A percentile compares a stretch with the other conserved stretches of the same genome.
These are phyloP conservation scores for Epirrhoe tristata DNA, from an alignment of 2,888 invertebrate genomes.

Conservation along the genomic window DNA sequence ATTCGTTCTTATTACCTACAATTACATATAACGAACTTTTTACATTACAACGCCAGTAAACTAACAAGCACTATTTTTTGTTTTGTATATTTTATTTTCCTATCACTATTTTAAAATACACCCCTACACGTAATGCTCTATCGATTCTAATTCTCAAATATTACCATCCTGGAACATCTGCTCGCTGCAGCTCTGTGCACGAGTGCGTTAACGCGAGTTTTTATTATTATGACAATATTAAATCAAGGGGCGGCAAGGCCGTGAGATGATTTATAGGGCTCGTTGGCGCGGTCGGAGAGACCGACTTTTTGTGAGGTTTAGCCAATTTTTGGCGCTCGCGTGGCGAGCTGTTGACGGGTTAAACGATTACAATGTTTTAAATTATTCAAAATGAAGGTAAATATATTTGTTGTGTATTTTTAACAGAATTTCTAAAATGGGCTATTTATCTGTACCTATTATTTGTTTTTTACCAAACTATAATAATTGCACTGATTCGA, in stretches of 20 bases:
- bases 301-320: slow-evolving; percentile 39
- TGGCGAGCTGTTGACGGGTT: slow-evolving; percentile 30
- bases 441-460: too few species aligned
- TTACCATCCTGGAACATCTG: slow-evolving; percentile 41
- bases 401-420: too few species aligned
- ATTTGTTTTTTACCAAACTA: too few species aligned
- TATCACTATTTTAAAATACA: not conserved
- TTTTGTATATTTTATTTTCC: not conserved
- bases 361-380: slow-evolving; percentile 12
- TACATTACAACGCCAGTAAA: too few species aligned
- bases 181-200: slow-evolving; percentile 39
- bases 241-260: slow-evolving; percentile 68
- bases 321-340: slow-evolving; percentile 34
- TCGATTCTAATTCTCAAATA: slow-evolving; percentile 14
- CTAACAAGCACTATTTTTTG: not conserved
- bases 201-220: slow-evolving; percentile 70
- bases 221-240: slow-evolving; percentile 80
- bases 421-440: too few species aligned
- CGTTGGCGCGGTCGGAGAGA: slow-evolving; percentile 48
- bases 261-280: slow-evolving; percentile 74
- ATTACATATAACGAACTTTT: too few species aligned
- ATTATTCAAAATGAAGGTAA: not conserved
- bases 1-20: too few species aligned
- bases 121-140: slow-evolving; percentile 20
- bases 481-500: too few species aligned